Conservation (phyloP, 1,140 invertebrate genomes). For the Cyphomyrmex costatus region DNA sequence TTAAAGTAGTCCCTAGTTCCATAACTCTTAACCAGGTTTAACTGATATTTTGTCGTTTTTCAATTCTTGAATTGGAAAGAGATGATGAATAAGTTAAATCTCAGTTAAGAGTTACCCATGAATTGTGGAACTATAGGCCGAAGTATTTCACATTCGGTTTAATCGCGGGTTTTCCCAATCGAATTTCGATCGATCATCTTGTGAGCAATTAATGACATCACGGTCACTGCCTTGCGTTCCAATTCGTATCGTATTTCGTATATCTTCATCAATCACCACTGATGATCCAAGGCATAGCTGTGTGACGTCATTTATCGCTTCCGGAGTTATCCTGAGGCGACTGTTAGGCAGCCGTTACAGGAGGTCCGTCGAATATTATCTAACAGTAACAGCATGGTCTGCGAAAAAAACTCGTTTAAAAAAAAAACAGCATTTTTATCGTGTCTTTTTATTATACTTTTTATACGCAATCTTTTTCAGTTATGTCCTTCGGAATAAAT, state of each 20-base stretch:
- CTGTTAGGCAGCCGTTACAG: background rate
- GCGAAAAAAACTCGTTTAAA: background rate
- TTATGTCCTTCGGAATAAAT: background rate
- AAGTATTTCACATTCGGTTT: background rate
- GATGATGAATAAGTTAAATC: too few species aligned
- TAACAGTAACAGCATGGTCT: background rate
- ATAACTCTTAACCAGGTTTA: too few species aligned
- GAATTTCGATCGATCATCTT: background rate
- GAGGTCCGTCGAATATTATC: background rate
- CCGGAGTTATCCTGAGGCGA: background rate
- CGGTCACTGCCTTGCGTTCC: background rate
- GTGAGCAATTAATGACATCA: background rate
- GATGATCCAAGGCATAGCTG: background rate
- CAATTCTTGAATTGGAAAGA: too few species aligned
- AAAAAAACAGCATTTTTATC: background rate
- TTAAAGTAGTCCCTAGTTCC: too few species aligned
- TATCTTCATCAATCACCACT: background rate
- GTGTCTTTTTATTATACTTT: background rate
- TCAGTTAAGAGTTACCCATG: too few species aligned
- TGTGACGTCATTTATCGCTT: conserved; percentile 14
- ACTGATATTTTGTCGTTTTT: too few species aligned
- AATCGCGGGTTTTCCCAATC: background rate
- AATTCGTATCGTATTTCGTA: background rate
- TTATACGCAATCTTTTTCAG: background rate
- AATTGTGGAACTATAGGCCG: too few species aligned